A percentile compares a stretch with the other conserved stretches of the same genome.
phyloP scores from a whole-genome alignment of 2,888 invertebrate species.

The Kuschelorhynchus macadamiae region DNA sequence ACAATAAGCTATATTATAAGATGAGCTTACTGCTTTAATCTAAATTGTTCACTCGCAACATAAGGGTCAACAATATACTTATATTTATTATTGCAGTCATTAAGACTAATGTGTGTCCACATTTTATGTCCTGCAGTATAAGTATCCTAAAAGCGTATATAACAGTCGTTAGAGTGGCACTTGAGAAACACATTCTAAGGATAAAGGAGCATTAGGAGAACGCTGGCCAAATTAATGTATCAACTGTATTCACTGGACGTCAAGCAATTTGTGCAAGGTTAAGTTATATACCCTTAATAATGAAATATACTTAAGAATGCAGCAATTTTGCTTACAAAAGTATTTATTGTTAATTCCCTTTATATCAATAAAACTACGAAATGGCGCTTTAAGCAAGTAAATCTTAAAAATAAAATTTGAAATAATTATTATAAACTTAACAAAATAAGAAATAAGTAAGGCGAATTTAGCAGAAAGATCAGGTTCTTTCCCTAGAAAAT shows the following conservation, averaged over 20 bases:
- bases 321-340: neutral
- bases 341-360: neutral
- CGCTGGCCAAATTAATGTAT: conserved; percentile 29
- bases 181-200: conserved; percentile 28
- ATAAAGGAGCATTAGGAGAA: conserved; percentile 27
- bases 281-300: conserved; percentile 13
- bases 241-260: conserved; percentile 11
- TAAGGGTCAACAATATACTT: conserved; percentile 8
- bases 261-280: conserved; percentile 11
- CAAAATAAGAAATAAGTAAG: too few species aligned
- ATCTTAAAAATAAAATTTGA: too few species aligned
- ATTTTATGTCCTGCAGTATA: conserved; percentile 19
- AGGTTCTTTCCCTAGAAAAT: too few species aligned
- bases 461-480: too few species aligned
- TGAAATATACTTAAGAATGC: conserved; percentile 15
- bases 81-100: conserved; percentile 23
- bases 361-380: neutral
- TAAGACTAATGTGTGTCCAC: conserved; percentile 31
- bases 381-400: neutral
- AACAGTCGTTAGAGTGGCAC: conserved; percentile 24
- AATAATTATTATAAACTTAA: too few species aligned
- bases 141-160: conserved; percentile 32
- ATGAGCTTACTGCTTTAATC: too few species aligned
- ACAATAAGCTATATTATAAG: too few species aligned
- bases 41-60: too few species aligned